Evolutionary conservation across 2,113 vertebrate species (phyloP), one percentile per base, ranked within the genome.

Genomic region (Forbesichthys agassizii): DNA sequence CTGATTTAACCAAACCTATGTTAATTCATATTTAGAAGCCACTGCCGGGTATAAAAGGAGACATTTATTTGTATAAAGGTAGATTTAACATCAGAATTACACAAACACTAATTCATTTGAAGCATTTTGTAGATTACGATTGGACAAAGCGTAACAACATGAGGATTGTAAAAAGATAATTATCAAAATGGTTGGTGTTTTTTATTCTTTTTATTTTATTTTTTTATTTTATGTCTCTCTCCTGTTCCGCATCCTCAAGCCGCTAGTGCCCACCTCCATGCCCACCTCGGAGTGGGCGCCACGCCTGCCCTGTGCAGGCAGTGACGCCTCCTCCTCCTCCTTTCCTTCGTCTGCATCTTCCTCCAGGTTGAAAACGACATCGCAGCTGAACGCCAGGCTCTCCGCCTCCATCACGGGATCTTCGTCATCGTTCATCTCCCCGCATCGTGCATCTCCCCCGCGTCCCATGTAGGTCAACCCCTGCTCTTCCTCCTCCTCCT

Each of bases 321-420:
- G 66, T 20, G 69, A 52, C 68, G 64, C 86, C 85, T 82, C 27
- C 62, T 66, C 84, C 54, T 91, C 91, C 11, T 77, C 74, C 18
- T 68, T 64, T 16, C 69, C 82, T 42, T 84, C 65, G 61, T 89
- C 88, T 33, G 78, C 82, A 27, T 82, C 55, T 62, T 94, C 94
- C 62, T 95, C 95, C 12, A 80, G 88, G 82, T 95, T 93, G 0
- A 89, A 85, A 81, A 80, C 79, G 51, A 69, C 85, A 4, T 93
- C 93, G 3, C 86, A 84, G 33, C 78, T 73, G 79, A 97, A 95
- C 9, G 77, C 90, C 64, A 92, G 83, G 0, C 95, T 96, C 84
- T 98, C 95, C 0, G 95, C 96, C 80, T 72, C 96, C 77, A 82
- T 94, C 92, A 80, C 92, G 3, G 96, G 95, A 64, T 95, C 93